A percentile compares a stretch with the other conserved stretches of the same genome.
These are phyloP conservation scores for Chiloscyllium punctatum DNA, from an alignment of 2,797 vertebrate genomes.

Conservation along the genomic window DNA sequence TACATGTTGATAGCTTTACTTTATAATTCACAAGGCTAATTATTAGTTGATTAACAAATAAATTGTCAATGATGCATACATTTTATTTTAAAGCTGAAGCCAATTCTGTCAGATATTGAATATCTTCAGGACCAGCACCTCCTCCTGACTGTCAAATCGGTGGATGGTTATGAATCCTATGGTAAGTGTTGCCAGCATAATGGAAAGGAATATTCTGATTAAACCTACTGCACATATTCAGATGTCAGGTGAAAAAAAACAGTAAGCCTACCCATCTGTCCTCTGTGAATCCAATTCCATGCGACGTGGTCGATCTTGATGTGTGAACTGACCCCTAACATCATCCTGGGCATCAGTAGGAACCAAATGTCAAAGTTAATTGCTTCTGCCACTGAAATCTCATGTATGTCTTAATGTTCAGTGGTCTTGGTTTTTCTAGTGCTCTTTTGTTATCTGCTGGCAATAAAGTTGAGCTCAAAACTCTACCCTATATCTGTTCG, in stretches of 20 bases:
- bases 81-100: slow-evolving; percentile 65
- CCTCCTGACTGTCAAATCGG: slow-evolving; percentile 87
- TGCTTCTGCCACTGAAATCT: not conserved
- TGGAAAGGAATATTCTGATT: not conserved
- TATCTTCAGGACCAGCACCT: slow-evolving; percentile 96
- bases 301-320: not conserved
- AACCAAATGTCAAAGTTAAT: not conserved
- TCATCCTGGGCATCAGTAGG: not conserved
- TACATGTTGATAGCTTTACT: too few species aligned
- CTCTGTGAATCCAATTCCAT: not conserved
- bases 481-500: not conserved
- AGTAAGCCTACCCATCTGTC: not conserved
- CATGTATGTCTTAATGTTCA: not conserved
- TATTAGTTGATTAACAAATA: not conserved
- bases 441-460: not conserved
- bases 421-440: not conserved
- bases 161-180: slow-evolving; percentile 92
- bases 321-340: too few species aligned
- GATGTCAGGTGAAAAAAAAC: not conserved
- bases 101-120: slow-evolving; percentile 89
- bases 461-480: not conserved
- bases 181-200: slow-evolving; percentile 56
- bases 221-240: too few species aligned
- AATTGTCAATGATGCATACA: not conserved
- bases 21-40: not conserved